A percentile compares a stretch with the other conserved stretches of the same genome.
Evolutionary conservation across 2,888 invertebrate species (phyloP).

Genomic region (Agriotes lineatus): DNA sequence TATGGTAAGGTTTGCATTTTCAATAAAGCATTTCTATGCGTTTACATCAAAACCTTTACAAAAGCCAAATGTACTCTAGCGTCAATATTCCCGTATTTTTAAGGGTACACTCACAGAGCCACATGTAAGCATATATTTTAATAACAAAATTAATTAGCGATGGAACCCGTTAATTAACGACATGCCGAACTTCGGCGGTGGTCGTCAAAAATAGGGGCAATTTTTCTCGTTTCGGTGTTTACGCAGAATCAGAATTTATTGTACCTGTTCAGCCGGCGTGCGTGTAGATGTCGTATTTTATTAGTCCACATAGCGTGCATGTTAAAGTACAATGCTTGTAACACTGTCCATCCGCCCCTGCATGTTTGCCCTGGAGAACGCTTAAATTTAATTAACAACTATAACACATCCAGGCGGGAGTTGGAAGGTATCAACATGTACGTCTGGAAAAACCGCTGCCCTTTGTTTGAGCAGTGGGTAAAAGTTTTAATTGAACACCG

Average conservation of each 20-base stretch:
- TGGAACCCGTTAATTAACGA: neutral
- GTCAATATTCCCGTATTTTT: too few species aligned
- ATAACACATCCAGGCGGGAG: slow-evolving; percentile 49
- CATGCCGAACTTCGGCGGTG: neutral
- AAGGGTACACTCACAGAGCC: too few species aligned
- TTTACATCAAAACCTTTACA: too few species aligned
- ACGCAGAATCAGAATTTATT: slow-evolving; percentile 21
- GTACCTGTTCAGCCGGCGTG: slow-evolving; percentile 4
- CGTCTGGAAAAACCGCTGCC: slow-evolving; percentile 16
- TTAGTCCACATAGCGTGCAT: slow-evolving; percentile 24
- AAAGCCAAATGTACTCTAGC: too few species aligned
- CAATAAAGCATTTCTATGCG: too few species aligned
- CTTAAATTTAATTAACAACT: slow-evolving; percentile 55
- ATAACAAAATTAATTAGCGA: too few species aligned
- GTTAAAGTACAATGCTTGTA: slow-evolving; percentile 33
- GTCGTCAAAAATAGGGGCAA: neutral
- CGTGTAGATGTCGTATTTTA: slow-evolving; percentile 29
- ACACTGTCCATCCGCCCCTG: slow-evolving; percentile 20
- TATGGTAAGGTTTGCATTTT: too few species aligned
- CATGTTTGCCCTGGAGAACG: slow-evolving; percentile 44
- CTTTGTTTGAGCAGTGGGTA: slow-evolving; percentile 27
- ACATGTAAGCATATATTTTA: too few species aligned
- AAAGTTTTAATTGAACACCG: slow-evolving; percentile 37
- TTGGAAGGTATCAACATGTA: slow-evolving; percentile 45
- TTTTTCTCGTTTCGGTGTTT: neutral